Evolutionary conservation across 1,140 invertebrate genomes (phyloP).

Genomic region (Teleogryllus occipitalis): DNA sequence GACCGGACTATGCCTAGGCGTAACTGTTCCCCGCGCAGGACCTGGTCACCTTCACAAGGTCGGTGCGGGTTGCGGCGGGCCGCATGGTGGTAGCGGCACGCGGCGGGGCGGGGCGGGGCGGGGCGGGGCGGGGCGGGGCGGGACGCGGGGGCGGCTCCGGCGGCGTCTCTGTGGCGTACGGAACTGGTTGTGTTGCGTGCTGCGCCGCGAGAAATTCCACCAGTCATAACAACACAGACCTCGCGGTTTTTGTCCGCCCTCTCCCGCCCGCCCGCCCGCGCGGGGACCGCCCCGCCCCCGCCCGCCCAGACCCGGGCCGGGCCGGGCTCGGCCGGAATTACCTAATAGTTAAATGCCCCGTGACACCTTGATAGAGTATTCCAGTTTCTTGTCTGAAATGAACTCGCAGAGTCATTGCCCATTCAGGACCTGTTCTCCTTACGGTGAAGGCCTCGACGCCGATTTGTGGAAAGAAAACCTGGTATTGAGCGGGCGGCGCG

Average conservation of each 20-base stretch:
- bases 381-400: not conserved
- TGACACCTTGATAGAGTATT: not conserved
- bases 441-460: not conserved
- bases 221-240: not conserved
- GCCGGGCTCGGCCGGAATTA: not conserved
- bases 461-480: not conserved
- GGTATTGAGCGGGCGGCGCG: not conserved
- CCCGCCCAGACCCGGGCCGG: too few relatives aligned
- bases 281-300: too few relatives aligned
- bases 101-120: too few relatives aligned
- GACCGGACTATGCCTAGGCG: not conserved
- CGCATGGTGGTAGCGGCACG: not conserved
- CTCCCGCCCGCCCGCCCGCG: too few relatives aligned
- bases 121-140: too few relatives aligned
- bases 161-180: not conserved
- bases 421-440: slow-evolving; percentile 3
- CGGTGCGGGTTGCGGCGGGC: not conserved
- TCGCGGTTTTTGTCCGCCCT: not conserved
- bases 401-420: not conserved
- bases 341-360: not conserved
- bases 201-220: not conserved
- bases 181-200: not conserved
- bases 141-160: not conserved
- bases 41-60: not conserved
- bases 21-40: not conserved